Percentiles rank a stretch among this genome's conserved stretches.
These are phyloP conservation scores for Typhlichthys subterraneus DNA, from an alignment of 2,797 vertebrate species.

Conservation along the genomic window DNA sequence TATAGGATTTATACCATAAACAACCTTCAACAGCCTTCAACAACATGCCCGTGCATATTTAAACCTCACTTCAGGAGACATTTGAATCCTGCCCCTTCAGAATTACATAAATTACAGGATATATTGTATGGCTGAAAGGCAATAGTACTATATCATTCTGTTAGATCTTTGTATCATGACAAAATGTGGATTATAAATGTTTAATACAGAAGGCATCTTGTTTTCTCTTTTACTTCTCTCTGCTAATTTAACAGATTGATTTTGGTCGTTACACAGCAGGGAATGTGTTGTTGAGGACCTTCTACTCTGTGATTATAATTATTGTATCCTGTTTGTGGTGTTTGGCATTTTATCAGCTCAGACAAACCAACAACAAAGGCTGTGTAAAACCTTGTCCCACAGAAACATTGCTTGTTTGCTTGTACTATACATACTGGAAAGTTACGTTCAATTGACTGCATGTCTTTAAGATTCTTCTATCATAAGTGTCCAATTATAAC, in stretches of 20 bases:
- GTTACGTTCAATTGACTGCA: background rate
- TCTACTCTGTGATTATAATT: background rate
- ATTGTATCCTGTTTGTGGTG: background rate
- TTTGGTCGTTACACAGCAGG: background rate
- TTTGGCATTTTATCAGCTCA: too few species aligned
- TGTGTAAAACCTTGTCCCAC: conserved; percentile 5
- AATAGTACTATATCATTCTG: background rate
- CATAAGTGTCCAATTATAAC: background rate
- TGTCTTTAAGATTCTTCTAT: conserved; percentile 8
- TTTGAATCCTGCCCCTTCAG: conserved; percentile 3
- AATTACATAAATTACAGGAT: background rate
- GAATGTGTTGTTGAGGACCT: background rate
- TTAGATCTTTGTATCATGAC: background rate
- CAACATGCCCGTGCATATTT: too few species aligned
- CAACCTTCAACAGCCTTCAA: too few species aligned
- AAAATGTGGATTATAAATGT: conserved; percentile 5
- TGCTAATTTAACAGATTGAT: conserved; percentile 15
- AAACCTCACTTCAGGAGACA: background rate
- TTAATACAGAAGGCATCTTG: background rate
- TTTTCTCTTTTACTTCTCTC: background rate
- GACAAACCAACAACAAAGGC: too few species aligned
- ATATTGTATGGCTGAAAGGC: background rate
- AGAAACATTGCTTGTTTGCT: background rate
- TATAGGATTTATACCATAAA: too few species aligned
- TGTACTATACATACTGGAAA: background rate